Evolutionary conservation across 2,113 vertebrate genomes (phyloP).

Genomic region (Erythrolamprus reginae): DNA sequence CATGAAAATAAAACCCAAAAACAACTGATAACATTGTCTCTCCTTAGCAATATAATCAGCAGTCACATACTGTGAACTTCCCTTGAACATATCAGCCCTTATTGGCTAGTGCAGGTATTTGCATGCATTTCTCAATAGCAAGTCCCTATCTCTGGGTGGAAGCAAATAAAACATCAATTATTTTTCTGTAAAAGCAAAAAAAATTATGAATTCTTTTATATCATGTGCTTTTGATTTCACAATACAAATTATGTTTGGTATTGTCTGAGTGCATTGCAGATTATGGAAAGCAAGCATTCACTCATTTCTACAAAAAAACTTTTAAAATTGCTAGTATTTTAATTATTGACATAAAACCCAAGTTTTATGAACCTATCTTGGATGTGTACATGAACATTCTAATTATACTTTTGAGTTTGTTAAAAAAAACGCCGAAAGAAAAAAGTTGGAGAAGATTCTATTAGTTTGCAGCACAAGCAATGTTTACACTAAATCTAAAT

Average conservation of each 20-base stretch:
- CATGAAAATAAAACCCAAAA: background rate
- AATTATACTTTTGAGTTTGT: background rate
- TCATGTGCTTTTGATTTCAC: background rate
- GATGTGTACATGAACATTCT: background rate
- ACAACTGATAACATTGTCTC: background rate
- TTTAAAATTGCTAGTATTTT: background rate
- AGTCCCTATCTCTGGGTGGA: background rate
- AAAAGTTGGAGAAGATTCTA: background rate
- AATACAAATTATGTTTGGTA: background rate
- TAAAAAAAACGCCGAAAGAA: background rate
- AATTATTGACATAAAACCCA: background rate
- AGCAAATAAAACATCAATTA: background rate
- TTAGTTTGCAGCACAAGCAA: background rate
- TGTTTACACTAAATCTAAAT: background rate
- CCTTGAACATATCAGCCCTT: background rate
- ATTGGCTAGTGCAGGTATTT: background rate
- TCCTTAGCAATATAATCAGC: background rate
- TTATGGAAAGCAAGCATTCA: background rate
- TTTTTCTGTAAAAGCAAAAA: background rate
- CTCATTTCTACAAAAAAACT: background rate
- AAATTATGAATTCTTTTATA: background rate
- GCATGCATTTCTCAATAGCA: background rate
- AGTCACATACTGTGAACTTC: background rate
- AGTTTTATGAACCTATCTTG: background rate
- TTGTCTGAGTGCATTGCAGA: background rate